phyloP scores from a whole-genome alignment of 2,888 invertebrate species.

The Julus scanicus region DNA sequence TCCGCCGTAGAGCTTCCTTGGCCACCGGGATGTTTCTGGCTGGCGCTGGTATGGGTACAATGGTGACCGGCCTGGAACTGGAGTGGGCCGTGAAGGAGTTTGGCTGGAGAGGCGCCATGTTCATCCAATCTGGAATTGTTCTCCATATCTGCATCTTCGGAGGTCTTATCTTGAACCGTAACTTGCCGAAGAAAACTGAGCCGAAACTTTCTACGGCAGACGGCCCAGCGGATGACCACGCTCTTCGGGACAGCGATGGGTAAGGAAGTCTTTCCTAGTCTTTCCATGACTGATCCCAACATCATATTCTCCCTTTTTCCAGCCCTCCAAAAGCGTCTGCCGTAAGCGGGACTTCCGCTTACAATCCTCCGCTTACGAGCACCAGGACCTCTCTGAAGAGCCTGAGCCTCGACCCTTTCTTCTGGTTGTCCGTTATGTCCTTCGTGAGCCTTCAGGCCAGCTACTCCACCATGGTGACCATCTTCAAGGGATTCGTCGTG shows the following conservation, averaged over 20 bases:
- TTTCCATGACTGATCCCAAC: too few relatives aligned
- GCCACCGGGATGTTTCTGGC: neutral
- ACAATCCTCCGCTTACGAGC: too few relatives aligned
- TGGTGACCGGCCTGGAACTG: slow-evolving; percentile 7
- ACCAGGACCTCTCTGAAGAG: neutral
- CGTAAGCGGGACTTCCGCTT: too few relatives aligned
- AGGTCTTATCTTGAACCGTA: too few relatives aligned
- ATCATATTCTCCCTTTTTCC: too few relatives aligned
- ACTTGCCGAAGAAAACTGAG: too few relatives aligned
- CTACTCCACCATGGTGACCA: neutral
- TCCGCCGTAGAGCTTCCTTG: neutral
- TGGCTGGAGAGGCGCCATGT: slow-evolving; percentile 46
- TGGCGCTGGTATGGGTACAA: slow-evolving; percentile 11
- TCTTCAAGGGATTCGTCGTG: slow-evolving; percentile 7
- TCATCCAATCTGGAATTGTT: slow-evolving; percentile 33
- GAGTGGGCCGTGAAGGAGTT: neutral
- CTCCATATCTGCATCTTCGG: too few relatives aligned
- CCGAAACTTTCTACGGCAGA: too few relatives aligned
- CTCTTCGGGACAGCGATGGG: too few relatives aligned
- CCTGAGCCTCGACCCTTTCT: neutral
- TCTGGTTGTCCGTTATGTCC: slow-evolving; percentile 27
- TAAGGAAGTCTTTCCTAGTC: too few relatives aligned
- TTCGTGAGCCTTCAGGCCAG: neutral
- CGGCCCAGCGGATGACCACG: too few relatives aligned
- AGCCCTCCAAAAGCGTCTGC: too few relatives aligned